Evolutionary conservation across 2,113 vertebrate genomes (phyloP).

Genomic region (Loxodonta africana): DNA sequence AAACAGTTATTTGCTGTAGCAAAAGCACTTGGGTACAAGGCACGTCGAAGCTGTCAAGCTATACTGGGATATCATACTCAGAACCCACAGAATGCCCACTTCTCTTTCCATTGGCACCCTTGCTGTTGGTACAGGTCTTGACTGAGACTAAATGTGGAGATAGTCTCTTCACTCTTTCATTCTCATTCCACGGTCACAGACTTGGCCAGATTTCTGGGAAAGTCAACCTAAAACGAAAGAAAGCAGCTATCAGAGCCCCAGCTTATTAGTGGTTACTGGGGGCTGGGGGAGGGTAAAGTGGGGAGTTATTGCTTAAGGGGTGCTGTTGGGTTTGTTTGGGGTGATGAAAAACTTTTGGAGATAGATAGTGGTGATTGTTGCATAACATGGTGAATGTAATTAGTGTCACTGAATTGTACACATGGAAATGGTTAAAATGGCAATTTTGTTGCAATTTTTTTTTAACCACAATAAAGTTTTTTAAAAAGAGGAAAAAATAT

Average conservation of each 20-base stretch:
- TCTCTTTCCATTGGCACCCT: slow-evolving; percentile 60
- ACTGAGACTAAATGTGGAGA: background rate
- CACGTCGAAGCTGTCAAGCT: slow-evolving; percentile 86
- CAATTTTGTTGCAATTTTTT: background rate
- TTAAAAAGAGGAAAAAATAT: background rate
- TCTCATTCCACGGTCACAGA: slow-evolving; percentile 97
- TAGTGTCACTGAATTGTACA: background rate
- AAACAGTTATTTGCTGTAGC: slow-evolving; percentile 80
- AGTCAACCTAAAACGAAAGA: slow-evolving; percentile 94
- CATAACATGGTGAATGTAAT: background rate
- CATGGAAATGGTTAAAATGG: background rate
- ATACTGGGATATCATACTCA: background rate
- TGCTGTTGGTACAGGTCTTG: background rate
- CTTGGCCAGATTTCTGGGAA: slow-evolving; percentile 97
- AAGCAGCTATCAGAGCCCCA: slow-evolving; percentile 68
- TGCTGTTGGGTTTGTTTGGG: background rate
- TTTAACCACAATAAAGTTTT: background rate
- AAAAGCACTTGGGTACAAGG: slow-evolving; percentile 90
- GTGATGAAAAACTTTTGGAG: background rate
- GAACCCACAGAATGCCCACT: background rate
- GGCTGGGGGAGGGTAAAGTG: no score
- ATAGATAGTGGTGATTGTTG: background rate
- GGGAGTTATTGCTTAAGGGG: background rate
- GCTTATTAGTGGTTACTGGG: no score
- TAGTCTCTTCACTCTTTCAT: slow-evolving; percentile 34